These are phyloP conservation scores for Yasuhikotakia modesta DNA, from an alignment of 2,797 vertebrate genomes.

Conservation along the genomic window DNA sequence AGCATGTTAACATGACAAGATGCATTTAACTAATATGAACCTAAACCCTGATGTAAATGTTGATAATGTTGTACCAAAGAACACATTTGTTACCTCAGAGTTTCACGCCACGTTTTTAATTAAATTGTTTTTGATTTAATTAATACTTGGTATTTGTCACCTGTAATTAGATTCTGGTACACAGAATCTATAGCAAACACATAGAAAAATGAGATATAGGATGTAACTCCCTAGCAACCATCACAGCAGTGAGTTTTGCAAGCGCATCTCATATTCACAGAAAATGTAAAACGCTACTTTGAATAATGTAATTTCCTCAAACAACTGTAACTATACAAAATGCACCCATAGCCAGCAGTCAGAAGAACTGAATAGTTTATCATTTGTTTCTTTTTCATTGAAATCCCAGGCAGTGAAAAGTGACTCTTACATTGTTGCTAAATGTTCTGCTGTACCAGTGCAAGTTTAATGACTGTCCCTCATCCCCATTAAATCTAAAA, in stretches of 20 bases:
- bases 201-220: background rate
- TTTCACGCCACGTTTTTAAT: too few species aligned
- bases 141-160: too few species aligned
- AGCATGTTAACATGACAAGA: too few species aligned
- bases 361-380: background rate
- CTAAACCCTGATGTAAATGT: too few species aligned
- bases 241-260: background rate
- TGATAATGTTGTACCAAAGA: too few species aligned
- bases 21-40: too few species aligned
- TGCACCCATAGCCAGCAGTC: background rate
- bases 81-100: too few species aligned
- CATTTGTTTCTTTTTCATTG: background rate
- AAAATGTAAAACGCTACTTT: background rate
- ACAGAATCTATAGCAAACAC: background rate
- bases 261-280: background rate
- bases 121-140: too few species aligned
- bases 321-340: constrained; percentile 1
- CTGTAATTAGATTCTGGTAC: background rate
- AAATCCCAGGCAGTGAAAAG: background rate
- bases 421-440: background rate
- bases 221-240: background rate
- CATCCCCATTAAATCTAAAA: constrained; percentile 4
- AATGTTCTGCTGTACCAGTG: background rate
- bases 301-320: background rate
- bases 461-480: background rate